phyloP scores from a whole-genome alignment of 2,888 invertebrate species.

The Cordilura impudica region DNA sequence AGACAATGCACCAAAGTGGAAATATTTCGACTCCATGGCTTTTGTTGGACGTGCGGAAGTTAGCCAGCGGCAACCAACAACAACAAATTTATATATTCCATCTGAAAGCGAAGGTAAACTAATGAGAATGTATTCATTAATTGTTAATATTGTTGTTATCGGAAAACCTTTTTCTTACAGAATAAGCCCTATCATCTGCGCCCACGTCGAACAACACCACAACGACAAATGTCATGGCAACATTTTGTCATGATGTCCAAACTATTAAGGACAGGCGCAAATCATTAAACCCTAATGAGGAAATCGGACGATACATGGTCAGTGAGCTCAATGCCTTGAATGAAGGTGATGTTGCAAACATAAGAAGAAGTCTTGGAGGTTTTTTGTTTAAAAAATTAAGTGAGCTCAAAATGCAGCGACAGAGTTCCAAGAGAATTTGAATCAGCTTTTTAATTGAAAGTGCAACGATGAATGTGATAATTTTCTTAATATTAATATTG shows the following conservation, averaged over 20 bases:
- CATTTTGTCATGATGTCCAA: constrained; percentile 21
- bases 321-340: too few species aligned
- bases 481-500: too few species aligned
- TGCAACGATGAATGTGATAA: too few species aligned
- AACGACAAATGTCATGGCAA: constrained; percentile 22
- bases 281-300: constrained; percentile 2
- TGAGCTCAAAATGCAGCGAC: too few species aligned
- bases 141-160: constrained; percentile 14
- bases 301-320: constrained; percentile 1
- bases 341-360: not conserved
- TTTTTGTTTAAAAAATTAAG: too few species aligned
- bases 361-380: not conserved
- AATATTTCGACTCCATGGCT: constrained; percentile 5
- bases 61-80: constrained; percentile 16
- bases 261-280: too few species aligned
- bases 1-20: constrained; percentile 5
- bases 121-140: too few species aligned
- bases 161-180: constrained; percentile 16
- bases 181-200: too few species aligned
- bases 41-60: constrained; percentile 16
- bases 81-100: too few species aligned
- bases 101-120: too few species aligned
- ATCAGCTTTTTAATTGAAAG: too few species aligned
- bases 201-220: constrained; percentile 9
- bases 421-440: too few species aligned